Evolutionary conservation across 2,797 vertebrate species (phyloP).

Genomic region (Serranus cabrilla): DNA sequence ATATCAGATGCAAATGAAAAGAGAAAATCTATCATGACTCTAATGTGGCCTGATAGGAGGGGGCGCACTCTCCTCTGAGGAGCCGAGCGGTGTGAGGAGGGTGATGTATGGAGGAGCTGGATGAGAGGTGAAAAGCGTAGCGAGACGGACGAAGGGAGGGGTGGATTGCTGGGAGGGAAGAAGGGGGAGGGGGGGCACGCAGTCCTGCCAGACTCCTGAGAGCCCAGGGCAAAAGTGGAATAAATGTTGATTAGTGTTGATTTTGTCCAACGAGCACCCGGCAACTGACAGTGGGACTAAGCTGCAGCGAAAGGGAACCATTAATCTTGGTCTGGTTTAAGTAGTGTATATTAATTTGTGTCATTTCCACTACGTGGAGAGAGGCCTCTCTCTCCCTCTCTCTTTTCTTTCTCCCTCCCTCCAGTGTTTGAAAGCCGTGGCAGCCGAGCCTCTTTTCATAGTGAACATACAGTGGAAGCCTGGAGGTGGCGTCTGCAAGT

Average conservation of each 20-base stretch:
- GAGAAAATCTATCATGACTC: conserved; percentile 96
- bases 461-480: conserved; percentile 77
- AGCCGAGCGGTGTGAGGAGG: conserved; percentile 85
- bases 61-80: conserved; percentile 83
- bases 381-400: conserved; percentile 85
- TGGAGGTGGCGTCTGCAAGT: conserved; percentile 86
- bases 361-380: conserved; percentile 99
- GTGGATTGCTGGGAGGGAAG: conserved; percentile 74
- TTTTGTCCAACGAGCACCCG: conserved; percentile 96
- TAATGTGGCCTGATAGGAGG: conserved; percentile 93
- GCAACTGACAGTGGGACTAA: conserved; percentile 98
- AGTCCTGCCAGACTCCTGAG: conserved; percentile 90
- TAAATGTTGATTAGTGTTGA: conserved; percentile 99
- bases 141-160: conserved; percentile 86
- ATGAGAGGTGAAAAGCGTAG: conserved; percentile 97
- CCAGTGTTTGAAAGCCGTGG: conserved; percentile 84
- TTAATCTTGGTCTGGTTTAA: conserved; percentile 99
- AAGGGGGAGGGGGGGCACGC: conserved; percentile 63
- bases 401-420: conserved; percentile 52
- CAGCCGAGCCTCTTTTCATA: conserved; percentile 78
- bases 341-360: conserved; percentile 99
- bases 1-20: conserved; percentile 99
- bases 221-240: conserved; percentile 98
- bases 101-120: conserved; percentile 94
- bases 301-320: conserved; percentile 97